phyloP scores from a whole-genome alignment of 2,113 vertebrate genomes.

The Neolamprologus cancellatus region DNA sequence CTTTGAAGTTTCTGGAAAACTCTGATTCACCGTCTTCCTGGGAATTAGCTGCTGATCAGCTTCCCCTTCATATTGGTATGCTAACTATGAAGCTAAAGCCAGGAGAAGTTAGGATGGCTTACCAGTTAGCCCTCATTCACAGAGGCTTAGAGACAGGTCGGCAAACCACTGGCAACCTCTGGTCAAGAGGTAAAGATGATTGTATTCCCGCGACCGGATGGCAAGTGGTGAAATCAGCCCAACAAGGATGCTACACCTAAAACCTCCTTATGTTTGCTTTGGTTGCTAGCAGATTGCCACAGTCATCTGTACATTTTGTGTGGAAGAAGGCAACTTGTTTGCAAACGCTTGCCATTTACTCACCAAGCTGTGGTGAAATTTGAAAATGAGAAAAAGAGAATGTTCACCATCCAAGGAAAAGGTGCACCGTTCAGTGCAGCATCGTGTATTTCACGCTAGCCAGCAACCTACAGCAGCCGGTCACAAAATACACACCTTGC shows the following conservation, averaged over 20 bases:
- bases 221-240: neutral
- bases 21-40: neutral
- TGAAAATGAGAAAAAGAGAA: neutral
- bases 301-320: neutral
- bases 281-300: neutral
- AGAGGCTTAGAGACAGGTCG: neutral
- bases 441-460: neutral
- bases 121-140: neutral
- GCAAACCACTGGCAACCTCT: neutral
- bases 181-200: neutral
- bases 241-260: neutral
- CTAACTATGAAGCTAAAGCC: neutral
- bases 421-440: neutral
- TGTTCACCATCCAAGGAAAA: neutral
- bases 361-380: neutral
- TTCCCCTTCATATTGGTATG: neutral
- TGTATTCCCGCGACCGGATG: neutral
- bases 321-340: neutral
- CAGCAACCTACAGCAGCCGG: neutral
- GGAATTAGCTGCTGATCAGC: neutral
- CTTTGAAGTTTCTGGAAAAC: neutral
- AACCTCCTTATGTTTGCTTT: neutral
- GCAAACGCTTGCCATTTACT: neutral
- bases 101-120: neutral
- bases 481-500: neutral